Base-by-base conservation (phyloP, 2,888 invertebrate genomes). In the Cryptus viduatorius region DNA sequence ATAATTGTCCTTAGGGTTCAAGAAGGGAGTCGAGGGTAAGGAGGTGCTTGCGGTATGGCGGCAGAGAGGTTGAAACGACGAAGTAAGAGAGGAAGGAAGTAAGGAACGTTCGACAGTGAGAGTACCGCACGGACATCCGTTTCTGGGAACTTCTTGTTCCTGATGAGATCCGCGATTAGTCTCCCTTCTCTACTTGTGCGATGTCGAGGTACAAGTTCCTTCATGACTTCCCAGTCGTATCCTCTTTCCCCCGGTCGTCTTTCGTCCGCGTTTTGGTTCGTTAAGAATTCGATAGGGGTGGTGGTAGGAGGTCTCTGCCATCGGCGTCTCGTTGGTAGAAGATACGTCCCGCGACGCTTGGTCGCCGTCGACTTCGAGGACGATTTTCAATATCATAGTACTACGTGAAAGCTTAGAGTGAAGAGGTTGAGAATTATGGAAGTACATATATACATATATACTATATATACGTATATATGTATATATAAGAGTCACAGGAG, bases 151-250 rank as follows among this genome's bases (percentile, higher is more conserved):
- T 82, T 86, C 82, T 86, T 79, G 69, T 82, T 86, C 73, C 75
- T 86, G 86, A 88, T 86, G 86, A 87, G 83, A 86, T 87, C 82
- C 82, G 73, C 83, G 82, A 85, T 83, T 81, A 83, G 78, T 64
- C 82, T 37, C 83, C 82, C 82, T 79, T 79, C 73, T 79, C 67
- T 44, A 46, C 68, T 67, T 59, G 64, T 71, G 46, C 71, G 19
- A 53, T 31, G 44, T 19, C 53, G 61, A 24, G 61, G 61, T 50
- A 65, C 79, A 64, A 83, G 68, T 79, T 83, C 73, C 29, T 64
- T 65, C 79, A 75, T 69, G 75, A 69, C 24, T 61, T 67, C 44
- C 53, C 64, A 50, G 14, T 56, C 37, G 37, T 37, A 8, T 64
- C 65, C 50, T 19, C 71, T 8, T 46, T 50, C 53, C 68, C 29